Conservation (phyloP, 2,797 vertebrate species). For the Esox lucius region DNA sequence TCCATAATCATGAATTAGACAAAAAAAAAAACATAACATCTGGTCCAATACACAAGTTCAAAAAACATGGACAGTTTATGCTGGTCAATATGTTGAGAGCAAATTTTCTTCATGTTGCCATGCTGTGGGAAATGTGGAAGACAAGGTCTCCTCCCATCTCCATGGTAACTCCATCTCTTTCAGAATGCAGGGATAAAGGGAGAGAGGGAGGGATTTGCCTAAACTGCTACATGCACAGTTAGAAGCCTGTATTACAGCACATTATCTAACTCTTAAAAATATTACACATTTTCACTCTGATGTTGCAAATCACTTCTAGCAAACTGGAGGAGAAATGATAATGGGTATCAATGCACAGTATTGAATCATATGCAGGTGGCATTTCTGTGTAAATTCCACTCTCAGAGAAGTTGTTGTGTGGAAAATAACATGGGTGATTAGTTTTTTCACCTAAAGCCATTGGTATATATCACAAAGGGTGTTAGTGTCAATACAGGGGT, state of each 20-base stretch:
- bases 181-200: constrained; percentile 59
- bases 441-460: background rate
- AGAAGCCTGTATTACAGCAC: constrained; percentile 58
- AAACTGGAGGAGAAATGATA: constrained; percentile 18
- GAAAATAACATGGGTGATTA: background rate
- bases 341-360: constrained; percentile 10
- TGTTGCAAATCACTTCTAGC: constrained; percentile 20
- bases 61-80: too few species aligned
- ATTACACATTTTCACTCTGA: constrained; percentile 29
- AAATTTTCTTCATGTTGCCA: constrained; percentile 51
- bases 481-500: too few species aligned
- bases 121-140: constrained; percentile 70
- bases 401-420: background rate
- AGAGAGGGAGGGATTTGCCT: constrained; percentile 20
- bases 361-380: background rate
- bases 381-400: background rate
- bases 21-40: too few species aligned
- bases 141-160: constrained; percentile 74
- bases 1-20: too few species aligned
- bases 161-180: constrained; percentile 78
- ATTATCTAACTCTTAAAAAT: constrained; percentile 45
- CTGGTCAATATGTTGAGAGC: too few species aligned
- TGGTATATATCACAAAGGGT: background rate
- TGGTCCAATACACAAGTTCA: too few species aligned
- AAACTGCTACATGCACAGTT: constrained; percentile 58